Conservation (phyloP, 2,888 invertebrate species). For the Achlya flavicornis region DNA sequence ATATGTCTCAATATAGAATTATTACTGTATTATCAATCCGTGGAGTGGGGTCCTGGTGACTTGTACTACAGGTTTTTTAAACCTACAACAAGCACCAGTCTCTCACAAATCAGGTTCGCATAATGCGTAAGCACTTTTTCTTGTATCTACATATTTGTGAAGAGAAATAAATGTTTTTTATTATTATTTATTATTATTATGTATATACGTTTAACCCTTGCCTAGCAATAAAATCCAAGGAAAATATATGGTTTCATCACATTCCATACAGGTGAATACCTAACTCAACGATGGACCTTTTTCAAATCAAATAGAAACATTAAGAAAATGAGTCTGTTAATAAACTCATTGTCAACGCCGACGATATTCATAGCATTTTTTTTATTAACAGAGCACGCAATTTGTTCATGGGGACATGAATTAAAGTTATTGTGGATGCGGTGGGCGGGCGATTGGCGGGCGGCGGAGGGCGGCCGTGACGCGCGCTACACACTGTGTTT, state of each 20-base stretch:
- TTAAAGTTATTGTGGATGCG: constrained; percentile 54
- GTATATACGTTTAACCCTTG: constrained; percentile 3
- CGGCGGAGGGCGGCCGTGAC: constrained; percentile 29
- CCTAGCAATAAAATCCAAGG: constrained; percentile 5
- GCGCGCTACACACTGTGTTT: constrained; percentile 27
- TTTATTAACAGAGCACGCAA: constrained; percentile 57
- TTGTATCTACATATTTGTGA: too few relatives aligned
- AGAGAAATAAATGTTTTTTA: too few relatives aligned
- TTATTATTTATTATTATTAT: too few relatives aligned
- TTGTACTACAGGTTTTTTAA: too few relatives aligned
- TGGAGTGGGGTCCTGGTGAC: too few relatives aligned
- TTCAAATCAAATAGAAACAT: constrained; percentile 7
- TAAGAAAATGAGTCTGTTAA: constrained; percentile 12
- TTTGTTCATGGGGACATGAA: constrained; percentile 55
- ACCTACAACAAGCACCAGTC: too few relatives aligned
- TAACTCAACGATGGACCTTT: not conserved
- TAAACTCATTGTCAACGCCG: constrained; percentile 10
- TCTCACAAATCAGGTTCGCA: too few relatives aligned
- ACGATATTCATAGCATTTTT: constrained; percentile 23
- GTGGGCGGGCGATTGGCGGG: constrained; percentile 41
- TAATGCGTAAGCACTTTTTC: too few relatives aligned
- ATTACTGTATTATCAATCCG: too few relatives aligned
- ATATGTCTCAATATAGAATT: too few relatives aligned
- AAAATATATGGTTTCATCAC: not conserved
- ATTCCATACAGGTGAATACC: not conserved